These are phyloP conservation scores for Erebia palarica DNA, from an alignment of 2,888 invertebrate genomes.

Conservation along the genomic window DNA sequence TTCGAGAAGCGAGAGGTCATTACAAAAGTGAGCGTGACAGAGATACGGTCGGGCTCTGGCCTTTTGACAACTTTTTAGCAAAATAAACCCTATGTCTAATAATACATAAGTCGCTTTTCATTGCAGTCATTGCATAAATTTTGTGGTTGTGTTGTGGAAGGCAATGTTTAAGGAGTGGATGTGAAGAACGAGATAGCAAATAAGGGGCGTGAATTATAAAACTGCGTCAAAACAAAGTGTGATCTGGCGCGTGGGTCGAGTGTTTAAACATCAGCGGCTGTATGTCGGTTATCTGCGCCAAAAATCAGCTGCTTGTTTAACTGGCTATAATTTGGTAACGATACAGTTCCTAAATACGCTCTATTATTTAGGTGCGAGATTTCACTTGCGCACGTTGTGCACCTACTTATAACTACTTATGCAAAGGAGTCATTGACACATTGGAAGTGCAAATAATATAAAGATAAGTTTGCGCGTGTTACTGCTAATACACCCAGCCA, in stretches of 20 bases:
- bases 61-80: slow-evolving; percentile 42
- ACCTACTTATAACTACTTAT: slow-evolving; percentile 15
- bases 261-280: slow-evolving; percentile 61
- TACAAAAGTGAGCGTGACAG: slow-evolving; percentile 53
- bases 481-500: neutral
- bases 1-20: slow-evolving; percentile 51
- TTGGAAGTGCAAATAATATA: slow-evolving; percentile 1
- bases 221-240: slow-evolving; percentile 67
- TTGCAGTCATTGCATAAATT: slow-evolving; percentile 51
- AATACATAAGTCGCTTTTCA: slow-evolving; percentile 47
- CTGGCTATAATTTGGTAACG: slow-evolving; percentile 33
- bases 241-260: slow-evolving; percentile 32
- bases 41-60: slow-evolving; percentile 44
- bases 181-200: slow-evolving; percentile 54
- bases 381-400: slow-evolving; percentile 7
- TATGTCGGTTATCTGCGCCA: slow-evolving; percentile 56
- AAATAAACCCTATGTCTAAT: slow-evolving; percentile 48
- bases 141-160: slow-evolving; percentile 64
- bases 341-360: slow-evolving; percentile 20
- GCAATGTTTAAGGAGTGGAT: slow-evolving; percentile 42
- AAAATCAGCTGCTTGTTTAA: slow-evolving; percentile 72
- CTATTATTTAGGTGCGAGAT: slow-evolving; percentile 23
- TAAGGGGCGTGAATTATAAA: slow-evolving; percentile 60
- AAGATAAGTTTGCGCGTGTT: slow-evolving; percentile 13
- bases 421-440: slow-evolving; percentile 23